Evolutionary conservation across 2,113 vertebrate species (phyloP).

Genomic region (Aspiorhynchus laticeps): DNA sequence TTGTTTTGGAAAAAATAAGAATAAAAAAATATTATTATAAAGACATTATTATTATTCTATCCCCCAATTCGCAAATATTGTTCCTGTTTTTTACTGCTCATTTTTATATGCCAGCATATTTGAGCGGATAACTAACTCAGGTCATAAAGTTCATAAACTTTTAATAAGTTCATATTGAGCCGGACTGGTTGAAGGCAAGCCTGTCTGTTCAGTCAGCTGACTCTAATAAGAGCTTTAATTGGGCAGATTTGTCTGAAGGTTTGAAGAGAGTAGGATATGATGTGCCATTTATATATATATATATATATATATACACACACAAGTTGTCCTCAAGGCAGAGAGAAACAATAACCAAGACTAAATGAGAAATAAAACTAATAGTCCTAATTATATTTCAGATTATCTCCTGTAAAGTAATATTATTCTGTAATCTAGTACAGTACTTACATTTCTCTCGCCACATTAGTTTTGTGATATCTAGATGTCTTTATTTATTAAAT

Average conservation of each 20-base stretch:
- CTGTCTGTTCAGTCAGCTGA: constrained; percentile 1
- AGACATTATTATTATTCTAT: too few relatives aligned
- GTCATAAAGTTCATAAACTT: neutral
- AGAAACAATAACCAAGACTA: neutral
- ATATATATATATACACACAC: too few relatives aligned
- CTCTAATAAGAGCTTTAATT: neutral
- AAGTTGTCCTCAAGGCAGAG: neutral
- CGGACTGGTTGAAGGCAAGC: neutral
- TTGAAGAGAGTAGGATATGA: neutral
- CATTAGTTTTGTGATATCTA: neutral
- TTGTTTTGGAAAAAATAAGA: too few relatives aligned
- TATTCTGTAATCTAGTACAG: too few relatives aligned
- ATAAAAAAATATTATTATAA: too few relatives aligned
- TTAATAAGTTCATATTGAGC: neutral
- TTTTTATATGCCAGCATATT: neutral
- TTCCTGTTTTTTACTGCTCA: too few relatives aligned
- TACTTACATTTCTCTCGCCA: neutral
- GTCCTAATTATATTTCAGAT: neutral
- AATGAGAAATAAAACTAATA: neutral
- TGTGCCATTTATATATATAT: neutral
- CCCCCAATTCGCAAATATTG: too few relatives aligned
- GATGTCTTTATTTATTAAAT: neutral
- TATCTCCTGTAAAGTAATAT: neutral
- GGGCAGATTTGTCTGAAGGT: neutral
- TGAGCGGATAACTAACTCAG: neutral